These are phyloP conservation scores for Pomacea canaliculata DNA, from an alignment of 2,888 invertebrate species.

Conservation along the genomic window DNA sequence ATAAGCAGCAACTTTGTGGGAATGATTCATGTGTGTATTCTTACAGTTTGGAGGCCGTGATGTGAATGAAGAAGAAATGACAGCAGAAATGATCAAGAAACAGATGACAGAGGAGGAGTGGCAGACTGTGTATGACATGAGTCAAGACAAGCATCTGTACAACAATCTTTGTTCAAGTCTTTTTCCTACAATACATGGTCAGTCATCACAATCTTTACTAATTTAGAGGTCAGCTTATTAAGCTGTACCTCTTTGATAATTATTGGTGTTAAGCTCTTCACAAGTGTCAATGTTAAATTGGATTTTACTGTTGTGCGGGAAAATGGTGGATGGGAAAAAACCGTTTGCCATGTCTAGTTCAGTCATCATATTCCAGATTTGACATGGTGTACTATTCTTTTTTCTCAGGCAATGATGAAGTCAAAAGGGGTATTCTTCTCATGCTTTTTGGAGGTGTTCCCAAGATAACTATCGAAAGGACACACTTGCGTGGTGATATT, in stretches of 20 bases:
- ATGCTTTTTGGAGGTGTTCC: constrained; percentile 98
- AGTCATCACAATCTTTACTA: constrained; percentile 15
- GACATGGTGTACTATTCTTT: background rate
- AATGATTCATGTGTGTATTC: background rate
- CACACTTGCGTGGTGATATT: constrained; percentile 93
- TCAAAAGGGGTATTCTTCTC: constrained; percentile 87
- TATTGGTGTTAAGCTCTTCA: background rate
- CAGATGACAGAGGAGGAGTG: constrained; percentile 86
- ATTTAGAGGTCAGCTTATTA: background rate
- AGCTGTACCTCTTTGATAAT: background rate
- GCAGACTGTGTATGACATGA: constrained; percentile 97
- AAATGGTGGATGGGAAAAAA: too few species aligned
- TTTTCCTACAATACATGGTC: constrained; percentile 94
- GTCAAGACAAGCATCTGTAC: constrained; percentile 89
- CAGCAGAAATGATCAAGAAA: constrained; percentile 90
- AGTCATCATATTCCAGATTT: too few species aligned
- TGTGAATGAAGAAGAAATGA: constrained; percentile 86
- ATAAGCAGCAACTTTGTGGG: too few species aligned
- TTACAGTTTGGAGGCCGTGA: constrained; percentile 85
- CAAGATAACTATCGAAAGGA: constrained; percentile 91
- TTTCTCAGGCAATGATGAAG: constrained; percentile 85
- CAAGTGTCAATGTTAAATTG: too few species aligned
- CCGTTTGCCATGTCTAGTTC: too few species aligned
- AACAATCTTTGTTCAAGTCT: constrained; percentile 89
- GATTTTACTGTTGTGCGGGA: too few species aligned